Conservation (phyloP, 2,888 invertebrate species). For the Trichacis sp. region DNA sequence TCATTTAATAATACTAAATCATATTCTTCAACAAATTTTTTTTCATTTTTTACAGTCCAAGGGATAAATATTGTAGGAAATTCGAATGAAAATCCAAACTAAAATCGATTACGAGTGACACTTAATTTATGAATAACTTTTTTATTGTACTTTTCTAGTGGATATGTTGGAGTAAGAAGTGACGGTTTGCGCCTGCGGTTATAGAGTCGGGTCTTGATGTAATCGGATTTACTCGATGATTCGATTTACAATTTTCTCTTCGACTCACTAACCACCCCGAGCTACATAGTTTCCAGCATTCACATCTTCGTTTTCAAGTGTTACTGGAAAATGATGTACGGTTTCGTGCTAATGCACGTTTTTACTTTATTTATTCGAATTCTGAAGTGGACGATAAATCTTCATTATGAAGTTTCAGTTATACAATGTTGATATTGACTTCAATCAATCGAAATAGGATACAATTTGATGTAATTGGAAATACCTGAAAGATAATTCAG, state of each 20-base stretch:
- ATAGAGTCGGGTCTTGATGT: constrained; percentile 50
- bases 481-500: too few relatives aligned
- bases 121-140: constrained; percentile 46
- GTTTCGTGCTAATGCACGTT: too few relatives aligned
- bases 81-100: constrained; percentile 1
- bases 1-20: too few relatives aligned
- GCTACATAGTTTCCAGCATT: constrained; percentile 50
- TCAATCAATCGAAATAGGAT: too few relatives aligned
- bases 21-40: too few relatives aligned
- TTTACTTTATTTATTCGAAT: too few relatives aligned
- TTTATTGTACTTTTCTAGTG: constrained; percentile 38
- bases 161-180: constrained; percentile 24
- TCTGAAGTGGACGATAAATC: too few relatives aligned
- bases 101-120: constrained; percentile 29
- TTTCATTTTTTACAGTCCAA: background rate
- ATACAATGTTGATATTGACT: too few relatives aligned
- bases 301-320: constrained; percentile 26
- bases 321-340: constrained; percentile 24
- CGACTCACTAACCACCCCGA: constrained; percentile 48
- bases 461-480: too few relatives aligned
- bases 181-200: constrained; percentile 48
- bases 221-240: constrained; percentile 60
- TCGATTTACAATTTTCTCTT: constrained; percentile 62
- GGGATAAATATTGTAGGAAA: background rate
- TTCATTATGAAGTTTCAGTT: too few relatives aligned